phyloP scores from a whole-genome alignment of 30 jellyfish, hydroid and myxozoan genomes.

The Cassiopea andromeda region DNA sequence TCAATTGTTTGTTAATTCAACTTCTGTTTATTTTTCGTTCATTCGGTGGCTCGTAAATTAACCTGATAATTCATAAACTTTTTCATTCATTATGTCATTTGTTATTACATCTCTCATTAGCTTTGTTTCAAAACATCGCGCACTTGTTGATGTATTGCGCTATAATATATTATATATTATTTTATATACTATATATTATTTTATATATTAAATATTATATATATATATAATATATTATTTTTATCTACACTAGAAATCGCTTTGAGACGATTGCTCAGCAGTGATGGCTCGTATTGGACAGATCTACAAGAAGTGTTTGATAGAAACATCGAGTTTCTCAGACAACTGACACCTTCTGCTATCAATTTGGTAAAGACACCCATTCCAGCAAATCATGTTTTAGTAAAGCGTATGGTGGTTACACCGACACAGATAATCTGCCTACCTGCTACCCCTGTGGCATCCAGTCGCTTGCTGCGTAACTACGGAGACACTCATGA shows the following conservation, averaged over 20 bases:
- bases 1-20: neutral
- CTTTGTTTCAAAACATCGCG: too few relatives aligned
- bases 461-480: conserved; percentile 75
- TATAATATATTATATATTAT: too few relatives aligned
- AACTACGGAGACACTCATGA: conserved; percentile 32
- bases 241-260: conserved; percentile 28
- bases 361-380: conserved; percentile 29
- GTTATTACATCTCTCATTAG: too few relatives aligned
- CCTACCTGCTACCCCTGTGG: conserved; percentile 82
- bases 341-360: conserved; percentile 24
- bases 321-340: neutral
- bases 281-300: conserved; percentile 19
- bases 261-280: conserved; percentile 2
- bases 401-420: conserved; percentile 62
- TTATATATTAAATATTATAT: too few relatives aligned
- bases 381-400: conserved; percentile 51
- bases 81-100: too few relatives aligned
- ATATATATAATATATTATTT: too few relatives aligned
- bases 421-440: conserved; percentile 73
- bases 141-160: too few relatives aligned
- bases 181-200: too few relatives aligned
- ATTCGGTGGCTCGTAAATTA: too few relatives aligned
- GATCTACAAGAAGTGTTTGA: conserved; percentile 28
- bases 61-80: too few relatives aligned
- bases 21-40: too few relatives aligned